A percentile compares a stretch with the other conserved stretches of the same genome.
Evolutionary conservation across 30 jellyfish, hydroid and myxozoan genomes (phyloP).

Genomic region (Pseudorhiza aurosa): DNA sequence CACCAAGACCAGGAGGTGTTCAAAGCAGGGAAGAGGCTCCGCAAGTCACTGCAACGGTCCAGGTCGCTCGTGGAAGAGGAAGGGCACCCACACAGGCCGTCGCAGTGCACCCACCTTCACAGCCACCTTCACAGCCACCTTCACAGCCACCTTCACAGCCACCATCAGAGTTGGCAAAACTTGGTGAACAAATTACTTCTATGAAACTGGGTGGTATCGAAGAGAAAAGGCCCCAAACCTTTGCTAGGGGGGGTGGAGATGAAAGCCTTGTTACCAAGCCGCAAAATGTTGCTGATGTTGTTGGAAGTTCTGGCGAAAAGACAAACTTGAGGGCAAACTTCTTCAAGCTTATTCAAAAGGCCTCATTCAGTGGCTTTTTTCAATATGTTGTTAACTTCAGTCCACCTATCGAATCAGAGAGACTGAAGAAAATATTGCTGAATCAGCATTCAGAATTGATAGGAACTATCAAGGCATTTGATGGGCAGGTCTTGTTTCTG

Average conservation of each 20-base stretch:
- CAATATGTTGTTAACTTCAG: slow-evolving; percentile 74
- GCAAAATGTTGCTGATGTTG: slow-evolving; percentile 3
- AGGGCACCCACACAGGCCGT: slow-evolving; percentile 72
- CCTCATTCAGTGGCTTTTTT: slow-evolving; percentile 60
- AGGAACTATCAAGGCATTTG: slow-evolving; percentile 81
- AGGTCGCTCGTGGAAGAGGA: slow-evolving; percentile 84
- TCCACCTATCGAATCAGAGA: slow-evolving; percentile 82
- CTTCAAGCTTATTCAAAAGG: slow-evolving; percentile 51
- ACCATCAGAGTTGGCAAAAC: slow-evolving; percentile 36
- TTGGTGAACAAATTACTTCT: slow-evolving; percentile 58
- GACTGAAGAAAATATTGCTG: slow-evolving; percentile 55
- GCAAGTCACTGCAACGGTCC: slow-evolving; percentile 43
- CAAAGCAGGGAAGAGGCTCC: slow-evolving; percentile 76
- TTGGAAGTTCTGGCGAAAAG: slow-evolving; percentile 66
- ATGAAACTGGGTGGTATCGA: slow-evolving; percentile 29
- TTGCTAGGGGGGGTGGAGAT: slow-evolving; percentile 56
- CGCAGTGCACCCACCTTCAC: slow-evolving; percentile 41
- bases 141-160: slow-evolving; percentile 49
- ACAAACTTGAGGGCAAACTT: slow-evolving; percentile 66
- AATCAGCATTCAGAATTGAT: slow-evolving; percentile 63
- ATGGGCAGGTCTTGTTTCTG: slow-evolving; percentile 81
- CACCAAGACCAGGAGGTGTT: slow-evolving; percentile 76
- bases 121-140: neutral
- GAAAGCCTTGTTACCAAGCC: slow-evolving; percentile 35
- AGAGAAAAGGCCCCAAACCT: slow-evolving; percentile 59